A percentile compares a stretch with the other conserved stretches of the same genome.
Evolutionary conservation across 1,140 invertebrate species (phyloP).

Genomic region (Lucilia sericata): DNA sequence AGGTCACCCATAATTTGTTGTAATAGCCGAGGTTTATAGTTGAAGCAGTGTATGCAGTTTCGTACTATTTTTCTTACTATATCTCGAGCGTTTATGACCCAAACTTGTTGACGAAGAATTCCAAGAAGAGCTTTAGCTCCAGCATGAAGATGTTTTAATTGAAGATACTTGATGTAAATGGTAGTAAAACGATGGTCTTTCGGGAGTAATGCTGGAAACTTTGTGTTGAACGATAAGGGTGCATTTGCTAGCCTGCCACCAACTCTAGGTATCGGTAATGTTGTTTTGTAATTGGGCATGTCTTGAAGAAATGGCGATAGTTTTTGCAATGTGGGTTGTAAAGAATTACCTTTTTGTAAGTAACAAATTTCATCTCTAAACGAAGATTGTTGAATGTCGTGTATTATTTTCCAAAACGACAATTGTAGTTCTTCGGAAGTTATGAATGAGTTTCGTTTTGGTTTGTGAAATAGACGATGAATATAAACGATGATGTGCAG

Average conservation of each 20-base stretch:
- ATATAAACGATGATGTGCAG: not conserved
- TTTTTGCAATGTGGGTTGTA: not conserved
- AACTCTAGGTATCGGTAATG: not conserved
- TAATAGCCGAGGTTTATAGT: not conserved
- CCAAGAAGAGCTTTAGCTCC: constrained; percentile 12
- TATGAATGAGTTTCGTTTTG: not conserved
- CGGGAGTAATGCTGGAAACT: constrained; percentile 25
- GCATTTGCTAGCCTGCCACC: not conserved
- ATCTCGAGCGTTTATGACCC: constrained; percentile 6
- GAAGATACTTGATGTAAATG: constrained; percentile 6
- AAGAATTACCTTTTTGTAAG: not conserved
- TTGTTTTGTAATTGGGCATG: not conserved
- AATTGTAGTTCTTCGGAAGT: not conserved
- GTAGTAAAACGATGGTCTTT: constrained; percentile 21
- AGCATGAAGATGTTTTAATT: constrained; percentile 16
- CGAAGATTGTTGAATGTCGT: not conserved
- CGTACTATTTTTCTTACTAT: constrained; percentile 15
- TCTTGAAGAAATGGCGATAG: not conserved
- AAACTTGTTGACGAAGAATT: constrained; percentile 8
- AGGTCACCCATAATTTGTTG: constrained; percentile 37
- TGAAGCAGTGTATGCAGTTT: not conserved
- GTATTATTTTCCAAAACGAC: not conserved
- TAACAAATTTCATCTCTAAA: not conserved
- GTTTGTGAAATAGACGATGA: not conserved
- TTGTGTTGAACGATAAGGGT: not conserved